Conservation (phyloP, 1,140 invertebrate species). For the Delia radicum region DNA sequence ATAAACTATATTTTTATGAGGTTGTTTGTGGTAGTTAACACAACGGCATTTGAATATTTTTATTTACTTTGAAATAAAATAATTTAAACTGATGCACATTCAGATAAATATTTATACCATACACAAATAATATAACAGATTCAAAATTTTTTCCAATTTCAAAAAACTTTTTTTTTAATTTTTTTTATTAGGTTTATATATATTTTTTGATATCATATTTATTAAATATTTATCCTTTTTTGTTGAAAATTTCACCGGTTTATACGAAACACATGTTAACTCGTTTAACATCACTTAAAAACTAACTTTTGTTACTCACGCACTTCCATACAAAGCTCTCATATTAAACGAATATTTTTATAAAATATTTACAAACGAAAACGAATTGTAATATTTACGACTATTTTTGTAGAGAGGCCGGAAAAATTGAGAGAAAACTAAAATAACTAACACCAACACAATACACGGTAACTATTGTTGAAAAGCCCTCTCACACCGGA, state of each 20-base stretch:
- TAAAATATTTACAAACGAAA: neutral
- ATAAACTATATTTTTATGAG: neutral
- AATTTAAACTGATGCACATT: too few relatives aligned
- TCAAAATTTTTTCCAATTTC: too few relatives aligned
- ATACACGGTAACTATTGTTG: neutral
- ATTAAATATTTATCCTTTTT: neutral
- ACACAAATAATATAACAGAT: too few relatives aligned
- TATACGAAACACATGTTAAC: constrained; percentile 13
- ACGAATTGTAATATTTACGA: neutral
- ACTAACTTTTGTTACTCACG: constrained; percentile 23
- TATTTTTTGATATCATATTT: neutral
- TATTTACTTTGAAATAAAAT: too few relatives aligned
- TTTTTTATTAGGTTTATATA: neutral
- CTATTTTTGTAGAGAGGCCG: neutral
- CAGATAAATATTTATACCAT: too few relatives aligned
- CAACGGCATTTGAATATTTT: too few relatives aligned
- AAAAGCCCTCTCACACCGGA: neutral
- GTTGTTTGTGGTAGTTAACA: neutral
- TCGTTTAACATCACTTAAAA: constrained; percentile 26
- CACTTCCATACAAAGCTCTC: constrained; percentile 20
- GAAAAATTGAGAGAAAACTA: neutral
- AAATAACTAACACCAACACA: neutral
- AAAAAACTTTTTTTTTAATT: neutral
- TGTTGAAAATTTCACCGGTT: constrained; percentile 4
- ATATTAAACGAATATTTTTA: neutral